Evolutionary conservation across 2,113 vertebrate species (phyloP).

Genomic region (Apaloderma vittatum): DNA sequence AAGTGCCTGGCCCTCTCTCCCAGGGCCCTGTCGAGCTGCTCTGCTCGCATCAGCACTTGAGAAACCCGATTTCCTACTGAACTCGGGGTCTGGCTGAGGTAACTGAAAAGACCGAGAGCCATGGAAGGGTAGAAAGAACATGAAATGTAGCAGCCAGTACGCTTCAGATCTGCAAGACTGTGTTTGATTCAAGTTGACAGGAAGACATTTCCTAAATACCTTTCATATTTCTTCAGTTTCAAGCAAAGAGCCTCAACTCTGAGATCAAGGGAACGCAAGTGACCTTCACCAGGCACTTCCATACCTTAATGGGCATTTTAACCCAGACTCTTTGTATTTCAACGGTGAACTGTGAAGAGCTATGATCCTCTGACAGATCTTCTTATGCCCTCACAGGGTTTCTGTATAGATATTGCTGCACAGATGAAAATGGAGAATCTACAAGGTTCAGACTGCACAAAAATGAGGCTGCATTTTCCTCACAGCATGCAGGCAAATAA

Average conservation of each 20-base stretch:
- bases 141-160: neutral
- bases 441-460: neutral
- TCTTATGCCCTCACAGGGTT: neutral
- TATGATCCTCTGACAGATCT: neutral
- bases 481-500: neutral
- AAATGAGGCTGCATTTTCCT: neutral
- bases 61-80: neutral
- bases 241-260: neutral
- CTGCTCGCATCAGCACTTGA: neutral
- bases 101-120: neutral
- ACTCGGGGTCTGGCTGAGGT: neutral
- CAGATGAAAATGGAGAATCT: neutral
- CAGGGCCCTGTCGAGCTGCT: neutral
- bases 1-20: neutral
- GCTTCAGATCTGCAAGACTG: neutral
- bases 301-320: neutral
- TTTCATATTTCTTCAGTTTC: neutral
- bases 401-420: neutral
- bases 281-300: neutral
- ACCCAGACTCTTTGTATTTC: neutral
- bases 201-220: neutral
- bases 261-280: neutral
- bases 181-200: neutral
- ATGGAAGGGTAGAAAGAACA: neutral
- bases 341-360: neutral